Evolutionary conservation across 2,888 invertebrate genomes (phyloP), one percentile per base, ranked within the genome.

Genomic region (Luperina testacea): DNA sequence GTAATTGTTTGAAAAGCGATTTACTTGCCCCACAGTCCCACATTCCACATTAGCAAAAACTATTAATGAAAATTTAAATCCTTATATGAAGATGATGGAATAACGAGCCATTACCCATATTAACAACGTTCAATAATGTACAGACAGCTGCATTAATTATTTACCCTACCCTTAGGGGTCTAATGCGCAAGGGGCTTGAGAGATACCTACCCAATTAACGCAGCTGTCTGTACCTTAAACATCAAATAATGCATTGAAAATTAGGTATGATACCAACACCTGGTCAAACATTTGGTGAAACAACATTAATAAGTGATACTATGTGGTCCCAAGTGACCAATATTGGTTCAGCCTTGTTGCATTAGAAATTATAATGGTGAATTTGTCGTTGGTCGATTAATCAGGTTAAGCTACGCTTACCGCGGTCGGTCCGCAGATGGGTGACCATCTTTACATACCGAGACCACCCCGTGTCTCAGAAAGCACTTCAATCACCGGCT

Each of bases 251-350:
- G 53, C 82, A 84, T 87, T 73, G 65, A 85, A 88, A 90, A 92
- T 91, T 90, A 89, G 87, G 78, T 82, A 87, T 77, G 83, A 87
- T 87, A 83, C 81, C 74, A 83, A 87, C 90, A 91, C 89, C 91
- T 91, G 92, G 83, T 82, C 87, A 88, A 92, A 92, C 84, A 88
- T 90, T 90, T 89, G 85, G 85, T 83, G 11, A 80, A 67, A 72
- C 72, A 82, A 84, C 76, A 85, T 84, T 74, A 75, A 64, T 75
- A 85, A 80, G 79, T 81, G 83, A 80, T 80, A 72, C 61, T 71
- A 81, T 77, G 80, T 76, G 61, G 79, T 78, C 45, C 6, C 32
- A 27, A 32, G 27, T 15, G 38, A 6, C 76, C 72, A 85, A 72
- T 85, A 76, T 81, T 84, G 63, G 57, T 68, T 71, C 64, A 73